Evolutionary conservation across 2,113 vertebrate genomes (phyloP).

Genomic region (Nycticryphes semicollaris): DNA sequence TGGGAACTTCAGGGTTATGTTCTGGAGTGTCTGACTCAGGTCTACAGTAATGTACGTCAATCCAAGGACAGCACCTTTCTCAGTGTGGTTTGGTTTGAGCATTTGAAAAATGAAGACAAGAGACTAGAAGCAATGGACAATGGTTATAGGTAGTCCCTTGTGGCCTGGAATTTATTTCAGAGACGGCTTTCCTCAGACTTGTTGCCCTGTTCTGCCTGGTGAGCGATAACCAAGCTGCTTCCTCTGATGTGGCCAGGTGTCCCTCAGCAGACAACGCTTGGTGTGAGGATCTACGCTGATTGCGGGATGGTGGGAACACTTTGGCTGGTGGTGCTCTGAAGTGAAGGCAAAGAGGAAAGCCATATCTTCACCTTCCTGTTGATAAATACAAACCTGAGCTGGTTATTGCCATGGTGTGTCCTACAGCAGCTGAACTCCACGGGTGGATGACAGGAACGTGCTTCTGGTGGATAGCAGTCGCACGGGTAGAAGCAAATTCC

Average conservation of each 20-base stretch:
- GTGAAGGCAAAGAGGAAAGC: not conserved
- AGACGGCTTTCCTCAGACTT: not conserved
- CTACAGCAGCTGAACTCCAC: not conserved
- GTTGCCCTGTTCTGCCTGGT: not conserved
- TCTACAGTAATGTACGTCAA: accelerated
- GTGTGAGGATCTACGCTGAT: not conserved
- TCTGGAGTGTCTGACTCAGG: not conserved
- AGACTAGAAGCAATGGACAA: not conserved
- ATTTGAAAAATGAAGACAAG: not conserved
- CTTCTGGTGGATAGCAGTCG: not conserved
- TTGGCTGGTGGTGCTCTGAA: not conserved
- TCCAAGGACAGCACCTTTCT: not conserved
- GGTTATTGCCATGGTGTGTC: not conserved
- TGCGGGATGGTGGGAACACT: accelerated
- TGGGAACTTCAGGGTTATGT: not conserved
- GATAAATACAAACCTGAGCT: not conserved
- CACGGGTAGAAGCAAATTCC: not conserved
- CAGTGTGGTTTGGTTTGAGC: not conserved
- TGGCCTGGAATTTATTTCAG: not conserved
- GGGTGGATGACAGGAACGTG: not conserved
- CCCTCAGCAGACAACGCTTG: not conserved
- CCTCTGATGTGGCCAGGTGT: not conserved
- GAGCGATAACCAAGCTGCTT: not conserved
- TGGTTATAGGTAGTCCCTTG: not conserved
- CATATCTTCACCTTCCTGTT: not conserved